These are phyloP conservation scores for Alitta virens DNA, from an alignment of 2,888 invertebrate genomes.

Conservation along the genomic window DNA sequence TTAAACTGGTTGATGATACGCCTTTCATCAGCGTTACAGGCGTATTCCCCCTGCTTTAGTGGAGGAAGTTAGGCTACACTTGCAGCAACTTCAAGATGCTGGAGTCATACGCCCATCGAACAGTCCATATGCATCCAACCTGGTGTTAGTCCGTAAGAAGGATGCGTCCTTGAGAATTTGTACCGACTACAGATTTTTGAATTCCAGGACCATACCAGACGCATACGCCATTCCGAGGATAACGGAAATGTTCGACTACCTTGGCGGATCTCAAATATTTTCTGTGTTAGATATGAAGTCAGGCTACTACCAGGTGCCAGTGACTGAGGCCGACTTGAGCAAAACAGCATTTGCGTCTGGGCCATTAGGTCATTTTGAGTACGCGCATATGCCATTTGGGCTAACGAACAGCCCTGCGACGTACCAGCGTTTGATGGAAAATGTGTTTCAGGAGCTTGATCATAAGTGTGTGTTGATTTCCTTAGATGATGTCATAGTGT, in stretches of 20 bases:
- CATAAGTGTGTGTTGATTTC: slow-evolving; percentile 4
- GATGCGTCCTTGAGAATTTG: neutral
- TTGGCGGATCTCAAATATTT: neutral
- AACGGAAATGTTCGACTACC: neutral
- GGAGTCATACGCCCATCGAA: neutral
- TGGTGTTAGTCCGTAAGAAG: neutral
- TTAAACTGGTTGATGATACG: neutral
- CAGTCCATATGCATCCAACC: neutral
- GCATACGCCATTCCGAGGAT: neutral
- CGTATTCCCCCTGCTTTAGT: neutral
- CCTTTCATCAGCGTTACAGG: neutral
- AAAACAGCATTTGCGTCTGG: neutral
- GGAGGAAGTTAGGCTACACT: neutral
- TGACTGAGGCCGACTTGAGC: neutral
- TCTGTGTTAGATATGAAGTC: neutral
- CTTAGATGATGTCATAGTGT: slow-evolving; percentile 31
- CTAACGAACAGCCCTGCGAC: neutral
- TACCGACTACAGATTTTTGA: neutral
- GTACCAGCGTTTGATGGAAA: neutral
- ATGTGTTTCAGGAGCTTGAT: slow-evolving; percentile 3
- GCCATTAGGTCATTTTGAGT: neutral
- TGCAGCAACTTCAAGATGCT: neutral
- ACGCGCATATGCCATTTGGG: neutral
- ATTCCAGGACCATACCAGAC: neutral
- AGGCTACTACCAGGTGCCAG: neutral